A percentile compares a stretch with the other conserved stretches of the same genome.
These are phyloP conservation scores for Camelus dromedarius DNA, from an alignment of 2,113 vertebrate genomes.

Conservation along the genomic window DNA sequence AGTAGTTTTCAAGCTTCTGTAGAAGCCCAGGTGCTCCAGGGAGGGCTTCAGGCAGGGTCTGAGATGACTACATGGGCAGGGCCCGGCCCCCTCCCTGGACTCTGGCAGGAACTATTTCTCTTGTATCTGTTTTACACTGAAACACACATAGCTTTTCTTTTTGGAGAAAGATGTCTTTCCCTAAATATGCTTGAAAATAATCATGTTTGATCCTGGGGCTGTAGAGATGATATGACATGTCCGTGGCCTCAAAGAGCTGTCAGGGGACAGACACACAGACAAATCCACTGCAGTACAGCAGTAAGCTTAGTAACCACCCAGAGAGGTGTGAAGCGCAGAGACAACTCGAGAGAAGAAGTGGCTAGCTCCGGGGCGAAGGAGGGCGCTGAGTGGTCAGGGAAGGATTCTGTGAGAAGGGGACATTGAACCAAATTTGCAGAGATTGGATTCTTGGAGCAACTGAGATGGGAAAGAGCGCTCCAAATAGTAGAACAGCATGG, in stretches of 20 bases:
- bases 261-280: background rate
- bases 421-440: background rate
- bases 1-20: background rate
- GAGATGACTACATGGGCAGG: background rate
- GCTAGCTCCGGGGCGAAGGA: background rate
- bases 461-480: background rate
- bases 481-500: background rate
- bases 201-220: background rate
- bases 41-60: background rate
- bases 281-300: background rate
- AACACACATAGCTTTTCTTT: background rate
- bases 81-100: accelerated
- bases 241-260: background rate
- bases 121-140: constrained; percentile 18
- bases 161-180: background rate
- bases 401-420: background rate
- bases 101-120: background rate
- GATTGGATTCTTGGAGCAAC: background rate
- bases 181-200: constrained; percentile 8
- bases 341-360: background rate
- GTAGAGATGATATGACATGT: background rate
- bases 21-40: too few species aligned
- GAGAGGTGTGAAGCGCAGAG: background rate
- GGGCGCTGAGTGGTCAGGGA: background rate
- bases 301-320: too few species aligned